A percentile compares a stretch with the other conserved stretches of the same genome.
phyloP scores from a whole-genome alignment of 2,888 invertebrate genomes.

The Drosophila stalkeri region DNA sequence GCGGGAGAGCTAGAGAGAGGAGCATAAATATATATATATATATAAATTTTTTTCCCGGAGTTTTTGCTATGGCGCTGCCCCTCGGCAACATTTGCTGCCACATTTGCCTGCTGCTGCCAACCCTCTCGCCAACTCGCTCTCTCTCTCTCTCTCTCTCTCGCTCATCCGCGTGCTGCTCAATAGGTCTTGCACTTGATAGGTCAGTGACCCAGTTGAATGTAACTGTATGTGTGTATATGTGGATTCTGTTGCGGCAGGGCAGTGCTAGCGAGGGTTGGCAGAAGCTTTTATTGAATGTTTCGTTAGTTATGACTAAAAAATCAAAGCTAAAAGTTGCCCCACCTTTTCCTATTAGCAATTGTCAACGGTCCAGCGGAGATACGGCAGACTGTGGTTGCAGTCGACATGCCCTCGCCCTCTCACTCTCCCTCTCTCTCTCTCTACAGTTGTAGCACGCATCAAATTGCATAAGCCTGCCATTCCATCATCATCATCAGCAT shows the following conservation, averaged over 20 bases:
- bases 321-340: slow-evolving; percentile 47
- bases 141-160: slow-evolving; percentile 25
- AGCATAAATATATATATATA: slow-evolving; percentile 10
- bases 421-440: background rate
- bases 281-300: slow-evolving; percentile 55
- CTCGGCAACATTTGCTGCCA: slow-evolving; percentile 58
- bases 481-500: slow-evolving; percentile 43
- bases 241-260: slow-evolving; percentile 64
- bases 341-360: slow-evolving; percentile 23
- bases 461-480: slow-evolving; percentile 50
- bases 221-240: slow-evolving; percentile 22
- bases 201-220: slow-evolving; percentile 81
- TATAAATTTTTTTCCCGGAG: slow-evolving; percentile 27
- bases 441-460: slow-evolving; percentile 25
- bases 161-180: slow-evolving; percentile 63
- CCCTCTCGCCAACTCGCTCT: slow-evolving; percentile 42
- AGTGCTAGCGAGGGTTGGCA: slow-evolving; percentile 61
- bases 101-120: slow-evolving; percentile 40
- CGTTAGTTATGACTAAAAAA: slow-evolving; percentile 34
- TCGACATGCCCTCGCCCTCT: background rate
- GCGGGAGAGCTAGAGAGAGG: slow-evolving; percentile 19
- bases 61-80: slow-evolving; percentile 35
- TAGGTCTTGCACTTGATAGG: slow-evolving; percentile 84
- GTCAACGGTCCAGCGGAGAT: slow-evolving; percentile 40
- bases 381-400: slow-evolving; percentile 58